A percentile compares a stretch with the other conserved stretches of the same genome.
Evolutionary conservation across 53 echinoderm and acorn worm species (phyloP).

Genomic region (Glandiceps talaboti): DNA sequence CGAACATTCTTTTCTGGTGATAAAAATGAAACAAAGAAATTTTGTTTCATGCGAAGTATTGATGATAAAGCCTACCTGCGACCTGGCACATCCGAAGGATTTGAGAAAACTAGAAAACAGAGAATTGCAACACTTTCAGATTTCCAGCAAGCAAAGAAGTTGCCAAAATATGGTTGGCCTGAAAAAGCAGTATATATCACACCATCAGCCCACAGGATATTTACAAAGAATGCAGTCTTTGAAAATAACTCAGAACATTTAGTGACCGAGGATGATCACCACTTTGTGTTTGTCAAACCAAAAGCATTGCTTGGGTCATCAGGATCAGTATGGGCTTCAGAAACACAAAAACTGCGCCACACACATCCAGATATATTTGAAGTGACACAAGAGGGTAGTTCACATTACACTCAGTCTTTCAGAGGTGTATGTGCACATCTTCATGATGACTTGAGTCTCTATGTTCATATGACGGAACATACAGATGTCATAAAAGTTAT

Average conservation of each 20-base stretch:
- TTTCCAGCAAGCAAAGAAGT: background rate
- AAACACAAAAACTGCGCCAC: conserved; percentile 2
- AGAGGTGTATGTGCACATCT: conserved; percentile 2
- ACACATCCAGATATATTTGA: conserved; percentile 10
- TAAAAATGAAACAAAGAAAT: background rate
- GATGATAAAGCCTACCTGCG: conserved; percentile 12
- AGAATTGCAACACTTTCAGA: conserved; percentile 1
- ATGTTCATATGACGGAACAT: background rate
- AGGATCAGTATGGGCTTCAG: conserved; percentile 2
- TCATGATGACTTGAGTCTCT: conserved; percentile 4
- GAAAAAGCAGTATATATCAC: conserved; percentile 6
- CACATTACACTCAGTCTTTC: background rate
- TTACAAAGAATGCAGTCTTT: background rate
- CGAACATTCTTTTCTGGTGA: background rate
- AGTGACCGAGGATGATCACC: conserved; percentile 3
- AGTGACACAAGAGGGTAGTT: background rate
- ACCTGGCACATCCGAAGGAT: conserved; percentile 9
- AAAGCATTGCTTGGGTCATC: conserved; percentile 7
- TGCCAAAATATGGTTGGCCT: conserved; percentile 12
- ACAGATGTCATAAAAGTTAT: conserved; percentile 1
- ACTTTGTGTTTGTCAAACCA: conserved; percentile 11
- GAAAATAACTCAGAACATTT: conserved; percentile 3
- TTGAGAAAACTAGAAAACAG: conserved; percentile 9
- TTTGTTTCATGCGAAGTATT: background rate
- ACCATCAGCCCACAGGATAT: conserved; percentile 6